Conservation (phyloP, 2,113 vertebrate genomes). For the Phalacrocorax aristotelis region DNA sequence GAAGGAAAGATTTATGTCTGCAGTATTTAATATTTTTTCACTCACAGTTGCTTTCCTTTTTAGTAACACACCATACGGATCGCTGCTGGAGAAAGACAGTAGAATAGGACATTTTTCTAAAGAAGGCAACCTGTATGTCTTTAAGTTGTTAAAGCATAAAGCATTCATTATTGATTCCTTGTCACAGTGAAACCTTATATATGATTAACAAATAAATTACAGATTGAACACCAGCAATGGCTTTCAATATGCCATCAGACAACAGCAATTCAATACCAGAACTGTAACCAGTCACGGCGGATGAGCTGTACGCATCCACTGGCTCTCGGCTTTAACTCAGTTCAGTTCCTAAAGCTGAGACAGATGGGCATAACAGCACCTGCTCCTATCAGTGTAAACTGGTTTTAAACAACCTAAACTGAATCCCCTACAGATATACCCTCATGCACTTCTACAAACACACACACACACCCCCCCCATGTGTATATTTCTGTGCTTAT, state of each 20-base stretch:
- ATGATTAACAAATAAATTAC: background rate
- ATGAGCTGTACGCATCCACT: fast-evolving
- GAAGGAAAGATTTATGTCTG: background rate
- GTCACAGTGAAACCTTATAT: background rate
- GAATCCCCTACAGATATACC: background rate
- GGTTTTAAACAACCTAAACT: background rate
- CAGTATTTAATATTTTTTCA: background rate
- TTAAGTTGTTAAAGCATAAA: background rate
- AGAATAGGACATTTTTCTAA: background rate
- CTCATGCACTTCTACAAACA: background rate
- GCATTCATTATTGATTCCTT: background rate
- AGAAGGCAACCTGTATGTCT: background rate
- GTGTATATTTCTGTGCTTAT: background rate
- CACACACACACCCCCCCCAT: background rate
- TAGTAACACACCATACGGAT: background rate
- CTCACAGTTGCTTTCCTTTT: background rate
- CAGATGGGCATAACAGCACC: no score
- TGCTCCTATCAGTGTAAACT: background rate
- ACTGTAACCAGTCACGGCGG: fast-evolving
- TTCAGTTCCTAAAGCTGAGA: background rate
- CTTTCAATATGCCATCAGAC: background rate
- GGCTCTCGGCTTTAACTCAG: background rate
- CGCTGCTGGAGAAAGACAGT: background rate
- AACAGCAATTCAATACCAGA: background rate
- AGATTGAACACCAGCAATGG: background rate